Conservation (phyloP, 1,140 invertebrate species). For the Kradibia gibbosae region DNA sequence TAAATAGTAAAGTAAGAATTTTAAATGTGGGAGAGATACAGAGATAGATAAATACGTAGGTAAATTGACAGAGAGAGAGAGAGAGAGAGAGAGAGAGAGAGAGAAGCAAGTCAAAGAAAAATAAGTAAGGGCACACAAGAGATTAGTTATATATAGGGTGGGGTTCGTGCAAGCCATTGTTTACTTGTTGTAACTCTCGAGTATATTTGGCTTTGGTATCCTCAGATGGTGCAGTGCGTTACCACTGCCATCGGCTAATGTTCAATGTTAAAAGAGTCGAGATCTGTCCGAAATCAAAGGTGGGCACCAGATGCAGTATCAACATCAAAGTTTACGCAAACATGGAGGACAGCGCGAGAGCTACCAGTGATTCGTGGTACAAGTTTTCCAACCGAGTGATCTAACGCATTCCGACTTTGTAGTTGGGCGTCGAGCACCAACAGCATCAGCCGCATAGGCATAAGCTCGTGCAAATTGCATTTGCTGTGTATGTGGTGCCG, state of each 20-base stretch:
- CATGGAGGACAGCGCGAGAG: background rate
- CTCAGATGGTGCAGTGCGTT: background rate
- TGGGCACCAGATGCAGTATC: background rate
- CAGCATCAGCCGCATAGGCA: background rate
- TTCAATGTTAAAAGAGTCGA: constrained; percentile 23
- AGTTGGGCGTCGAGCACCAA: background rate
- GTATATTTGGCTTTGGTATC: constrained; percentile 18
- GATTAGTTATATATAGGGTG: too few relatives aligned
- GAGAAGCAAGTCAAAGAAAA: too few relatives aligned
- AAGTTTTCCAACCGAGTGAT: constrained; percentile 29
- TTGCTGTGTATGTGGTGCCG: background rate
- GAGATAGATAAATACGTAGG: background rate
- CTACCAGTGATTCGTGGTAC: constrained; percentile 12
- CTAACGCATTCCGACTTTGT: constrained; percentile 41
- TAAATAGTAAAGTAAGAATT: constrained; percentile 17
- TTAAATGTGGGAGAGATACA: too few relatives aligned
- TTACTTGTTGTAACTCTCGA: constrained; percentile 8
- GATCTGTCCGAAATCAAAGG: constrained; percentile 8
- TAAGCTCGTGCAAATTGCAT: constrained; percentile 43
- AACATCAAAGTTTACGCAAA: constrained; percentile 9
- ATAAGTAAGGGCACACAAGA: too few relatives aligned
- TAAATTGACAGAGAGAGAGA: background rate
- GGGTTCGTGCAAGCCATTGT: background rate
- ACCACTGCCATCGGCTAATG: background rate
- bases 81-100: background rate